Base-by-base conservation (phyloP, 2,113 vertebrate genomes). In the Trichechus manatus region DNA sequence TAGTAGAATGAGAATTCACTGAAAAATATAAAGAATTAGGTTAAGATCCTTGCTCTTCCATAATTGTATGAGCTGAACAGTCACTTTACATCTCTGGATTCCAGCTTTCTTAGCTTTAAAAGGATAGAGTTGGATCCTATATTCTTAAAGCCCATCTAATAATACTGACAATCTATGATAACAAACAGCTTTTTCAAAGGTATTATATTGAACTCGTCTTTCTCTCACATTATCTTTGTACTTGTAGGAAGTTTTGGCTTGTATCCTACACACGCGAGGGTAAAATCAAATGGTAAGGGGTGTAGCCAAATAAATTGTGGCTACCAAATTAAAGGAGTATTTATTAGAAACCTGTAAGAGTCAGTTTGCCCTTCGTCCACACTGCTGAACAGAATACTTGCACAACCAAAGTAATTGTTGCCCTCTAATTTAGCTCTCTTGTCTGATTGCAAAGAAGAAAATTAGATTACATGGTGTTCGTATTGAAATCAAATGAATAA, bases 201-300 rank as follows among this genome's bases (percentile, higher is more conserved):
- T 19, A 77, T 78, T 82, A 42, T 22, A 70, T 53, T 79, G 44
- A 87, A 94, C n/a, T 64, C 4, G 50, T 87, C 33, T 56, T 90
- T 79, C 39, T 85, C 36, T 15, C 68, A 79, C 3, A 42, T 74
- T 56, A 39, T 88, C 19, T 33, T 91, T 63, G 25, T 77, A 36
- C 22, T 50, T 85, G 75, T 68, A 89, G 86, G 75, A 91, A 95
- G 42, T 44, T 89, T 93, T 95, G 25, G 59, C 53, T 96, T 95
- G 70, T 20, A 74, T 90, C 13, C 68, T 89, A 47, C 31, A 89
- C 74, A 78, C 29, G 44, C 20, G 77, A 89, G 33, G 78, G 33
- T 86, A 63, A 53, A 93, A 94, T 31, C 79, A 91, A 79, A 92
- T 84, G 83, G 56, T 66, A 36, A 72, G 33, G 36, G 79, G 56